phyloP scores from a whole-genome alignment of 2,888 invertebrate genomes.

The Archaeoteleia sp. region DNA sequence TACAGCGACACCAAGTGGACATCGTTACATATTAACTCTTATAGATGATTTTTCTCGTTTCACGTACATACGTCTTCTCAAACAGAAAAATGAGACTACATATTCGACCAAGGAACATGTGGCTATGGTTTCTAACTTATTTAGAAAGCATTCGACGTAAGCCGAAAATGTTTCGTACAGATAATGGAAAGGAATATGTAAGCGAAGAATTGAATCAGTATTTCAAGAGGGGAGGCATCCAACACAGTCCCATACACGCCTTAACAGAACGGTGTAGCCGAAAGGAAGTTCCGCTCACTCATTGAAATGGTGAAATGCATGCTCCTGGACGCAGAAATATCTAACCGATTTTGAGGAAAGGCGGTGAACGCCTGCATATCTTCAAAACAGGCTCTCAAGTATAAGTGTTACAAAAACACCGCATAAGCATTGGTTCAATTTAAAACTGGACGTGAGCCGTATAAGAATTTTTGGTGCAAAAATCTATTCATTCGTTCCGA shows the following conservation, averaged over 20 bases:
- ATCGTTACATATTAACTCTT: conserved; percentile 50
- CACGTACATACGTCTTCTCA: conserved; percentile 32
- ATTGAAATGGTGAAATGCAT: not conserved
- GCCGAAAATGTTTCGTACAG: conserved; percentile 3
- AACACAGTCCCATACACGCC: conserved; percentile 34
- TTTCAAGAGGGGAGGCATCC: conserved; percentile 17
- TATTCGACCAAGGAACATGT: conserved; percentile 30
- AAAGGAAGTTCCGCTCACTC: not conserved
- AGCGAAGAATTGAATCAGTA: conserved; percentile 20
- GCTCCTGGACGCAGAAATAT: not conserved
- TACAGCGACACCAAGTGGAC: conserved; percentile 43
- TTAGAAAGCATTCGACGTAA: too few species aligned
- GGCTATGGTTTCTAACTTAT: conserved; percentile 18
- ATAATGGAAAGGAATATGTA: conserved; percentile 24
- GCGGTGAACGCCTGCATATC: too few species aligned
- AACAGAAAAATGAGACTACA: conserved; percentile 30
- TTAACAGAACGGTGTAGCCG: not conserved
- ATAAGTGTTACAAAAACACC: too few species aligned
- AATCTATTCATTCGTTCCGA: too few species aligned
- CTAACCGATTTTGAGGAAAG: not conserved
- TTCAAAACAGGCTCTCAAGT: too few species aligned
- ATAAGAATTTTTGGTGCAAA: too few species aligned
- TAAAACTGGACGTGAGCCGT: too few species aligned
- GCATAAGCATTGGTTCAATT: conserved; percentile 2
- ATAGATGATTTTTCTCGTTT: conserved; percentile 50